Evolutionary conservation across 2,888 invertebrate genomes (phyloP), one percentile per base, ranked within the genome.

Genomic region (Matsumyia berberina): DNA sequence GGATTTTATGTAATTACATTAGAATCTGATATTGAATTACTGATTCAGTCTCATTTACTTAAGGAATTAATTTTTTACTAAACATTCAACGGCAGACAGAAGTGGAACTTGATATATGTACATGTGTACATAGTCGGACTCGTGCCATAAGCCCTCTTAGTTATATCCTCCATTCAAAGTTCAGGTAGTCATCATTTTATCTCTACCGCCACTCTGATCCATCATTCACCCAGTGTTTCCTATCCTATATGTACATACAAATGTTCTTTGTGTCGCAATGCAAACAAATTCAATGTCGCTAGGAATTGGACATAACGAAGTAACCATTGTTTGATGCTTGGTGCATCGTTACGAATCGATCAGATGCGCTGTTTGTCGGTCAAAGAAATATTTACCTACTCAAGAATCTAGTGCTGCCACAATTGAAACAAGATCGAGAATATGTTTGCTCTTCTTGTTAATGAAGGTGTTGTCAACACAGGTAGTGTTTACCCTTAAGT

Each of bases 271-370:
- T 33, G 31, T 31, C 8, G 12, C 39, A 67, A 53, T 55, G 51
- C 46, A 72, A 82, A 82, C 72, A 82, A 17, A 60, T 39, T 46
- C 15, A 72, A 12, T 58, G 44, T 24, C 24, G 24, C 29, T 55
- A 39, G 74, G 8, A 55, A 60, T 60, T 44, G 44, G 58, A 60
- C 37, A 19, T 62, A 76, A 64, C 49, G 58, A 60, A 60, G 24
- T 39, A 74, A 60, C 55, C 60, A 62, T 62, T 53, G 39, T 17
- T 37, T 51, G 55, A 51, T 49, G 33, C 12, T 46, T 42, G 57
- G 35, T 77, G 66, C 66, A 72, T 77, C 82, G 17, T 60, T 77
- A 72, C 53, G 31, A 82, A 82, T 82, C 60, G 66, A 77, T 72
- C 39, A 46, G 82, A 60, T 53, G 53, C 72, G 33, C 39, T 55